phyloP scores from a whole-genome alignment of 2,797 vertebrate species.

The Echiichthys vipera region DNA sequence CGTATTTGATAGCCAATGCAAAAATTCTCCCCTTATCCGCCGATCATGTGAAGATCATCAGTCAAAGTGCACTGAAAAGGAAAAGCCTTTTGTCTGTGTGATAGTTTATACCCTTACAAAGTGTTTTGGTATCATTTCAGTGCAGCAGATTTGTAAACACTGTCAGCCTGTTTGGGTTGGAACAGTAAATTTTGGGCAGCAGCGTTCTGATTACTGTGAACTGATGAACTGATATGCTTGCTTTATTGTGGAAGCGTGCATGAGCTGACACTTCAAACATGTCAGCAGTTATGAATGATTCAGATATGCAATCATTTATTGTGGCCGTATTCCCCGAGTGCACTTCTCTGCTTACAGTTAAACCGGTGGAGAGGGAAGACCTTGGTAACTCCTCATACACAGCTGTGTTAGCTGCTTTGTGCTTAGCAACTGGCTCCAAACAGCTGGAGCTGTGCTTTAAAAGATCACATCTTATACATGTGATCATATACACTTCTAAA shows the following conservation, averaged over 20 bases:
- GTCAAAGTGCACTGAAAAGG: constrained; percentile 31
- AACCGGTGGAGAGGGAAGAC: constrained; percentile 40
- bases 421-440: constrained; percentile 26
- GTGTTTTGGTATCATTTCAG: constrained; percentile 59
- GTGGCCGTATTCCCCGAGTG: constrained; percentile 59
- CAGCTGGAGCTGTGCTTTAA: constrained; percentile 17
- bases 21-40: constrained; percentile 27
- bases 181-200: constrained; percentile 34
- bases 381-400: constrained; percentile 45
- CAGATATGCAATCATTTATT: constrained; percentile 50
- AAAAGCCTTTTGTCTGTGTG: constrained; percentile 44
- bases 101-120: constrained; percentile 44
- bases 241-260: constrained; percentile 60
- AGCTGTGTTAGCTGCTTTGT: constrained; percentile 48
- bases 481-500: constrained; percentile 51
- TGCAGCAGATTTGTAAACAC: constrained; percentile 65
- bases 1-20: constrained; percentile 52
- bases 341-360: constrained; percentile 44
- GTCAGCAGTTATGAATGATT: constrained; percentile 57
- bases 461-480: constrained; percentile 63
- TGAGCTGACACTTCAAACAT: constrained; percentile 64
- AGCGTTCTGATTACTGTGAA: constrained; percentile 63
- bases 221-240: constrained; percentile 63
- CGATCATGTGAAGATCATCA: constrained; percentile 48
- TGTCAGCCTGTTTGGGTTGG: constrained; percentile 72